These are phyloP conservation scores for Apamea monoglypha DNA, from an alignment of 2,888 invertebrate genomes.

Conservation along the genomic window DNA sequence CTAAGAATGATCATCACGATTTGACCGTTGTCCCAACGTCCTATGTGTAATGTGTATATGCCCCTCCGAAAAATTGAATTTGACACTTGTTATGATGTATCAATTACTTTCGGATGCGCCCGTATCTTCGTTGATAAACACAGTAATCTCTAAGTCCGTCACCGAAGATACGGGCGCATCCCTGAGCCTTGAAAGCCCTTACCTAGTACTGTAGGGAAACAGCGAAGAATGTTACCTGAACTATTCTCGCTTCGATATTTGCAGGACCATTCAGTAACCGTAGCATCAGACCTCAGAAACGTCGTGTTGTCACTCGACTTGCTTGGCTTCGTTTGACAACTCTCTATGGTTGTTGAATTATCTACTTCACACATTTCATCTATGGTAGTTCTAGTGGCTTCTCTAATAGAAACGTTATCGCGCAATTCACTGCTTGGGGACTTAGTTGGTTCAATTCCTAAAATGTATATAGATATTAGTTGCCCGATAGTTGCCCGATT, in stretches of 20 bases:
- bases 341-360: conserved; percentile 45
- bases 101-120: not conserved
- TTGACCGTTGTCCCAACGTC: too few relatives aligned
- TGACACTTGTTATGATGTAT: not conserved
- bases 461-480: not conserved
- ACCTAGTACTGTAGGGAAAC: not conserved
- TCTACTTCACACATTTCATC: conserved; percentile 67
- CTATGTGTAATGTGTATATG: too few relatives aligned
- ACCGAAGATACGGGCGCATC: too few relatives aligned
- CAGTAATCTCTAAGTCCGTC: too few relatives aligned
- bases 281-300: conserved; percentile 55
- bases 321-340: conserved; percentile 39
- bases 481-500: not conserved
- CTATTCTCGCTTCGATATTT: conserved; percentile 11
- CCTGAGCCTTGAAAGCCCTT: not conserved
- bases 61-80: too few relatives aligned
- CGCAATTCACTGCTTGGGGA: conserved; percentile 67
- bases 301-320: conserved; percentile 50
- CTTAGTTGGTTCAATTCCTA: conserved; percentile 42
- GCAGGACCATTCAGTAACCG: conserved; percentile 51
- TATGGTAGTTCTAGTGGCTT: conserved; percentile 63
- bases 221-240: conserved; percentile 34
- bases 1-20: too few relatives aligned
- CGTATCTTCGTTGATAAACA: not conserved
- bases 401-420: conserved; percentile 69